A percentile compares a stretch with the other conserved stretches of the same genome.
Evolutionary conservation across 2,888 invertebrate species (phyloP).

Genomic region (Nowickia ferox): DNA sequence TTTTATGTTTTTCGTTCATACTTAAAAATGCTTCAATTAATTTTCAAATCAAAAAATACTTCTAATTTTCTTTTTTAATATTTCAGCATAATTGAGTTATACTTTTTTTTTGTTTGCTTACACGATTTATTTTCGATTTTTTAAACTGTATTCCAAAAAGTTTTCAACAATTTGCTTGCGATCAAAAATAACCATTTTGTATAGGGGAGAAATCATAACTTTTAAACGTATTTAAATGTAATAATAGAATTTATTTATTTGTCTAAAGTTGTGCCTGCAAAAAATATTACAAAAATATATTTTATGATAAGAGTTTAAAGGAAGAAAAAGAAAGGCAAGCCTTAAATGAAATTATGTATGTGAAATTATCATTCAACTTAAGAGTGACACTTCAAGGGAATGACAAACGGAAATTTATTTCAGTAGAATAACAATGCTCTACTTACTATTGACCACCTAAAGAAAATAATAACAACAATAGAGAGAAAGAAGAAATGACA

Average conservation of each 20-base stretch:
- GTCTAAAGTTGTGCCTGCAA: constrained; percentile 24
- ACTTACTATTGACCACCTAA: constrained; percentile 19
- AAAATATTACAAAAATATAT: constrained; percentile 39
- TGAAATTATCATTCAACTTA: constrained; percentile 35
- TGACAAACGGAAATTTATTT: constrained; percentile 32
- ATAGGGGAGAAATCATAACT: background rate
- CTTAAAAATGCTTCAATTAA: too few species aligned
- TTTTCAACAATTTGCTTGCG: too few species aligned
- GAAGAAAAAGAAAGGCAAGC: constrained; percentile 5
- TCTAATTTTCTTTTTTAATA: too few species aligned
- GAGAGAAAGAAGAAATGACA: background rate
- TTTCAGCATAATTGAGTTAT: too few species aligned
- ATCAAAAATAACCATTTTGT: constrained; percentile 10
- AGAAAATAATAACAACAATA: background rate
- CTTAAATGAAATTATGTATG: constrained; percentile 11
- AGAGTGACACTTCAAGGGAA: constrained; percentile 11
- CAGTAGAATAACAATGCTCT: background rate
- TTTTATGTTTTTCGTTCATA: too few species aligned
- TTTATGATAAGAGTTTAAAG: background rate
- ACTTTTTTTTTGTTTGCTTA: too few species aligned
- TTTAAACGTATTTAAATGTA: constrained; percentile 55
- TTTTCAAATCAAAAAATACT: too few species aligned
- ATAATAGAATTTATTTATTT: constrained; percentile 41
- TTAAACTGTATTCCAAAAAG: too few species aligned
- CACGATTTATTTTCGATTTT: too few species aligned